Evolutionary conservation across 2,888 invertebrate species (phyloP).

Genomic region (Mesorhabditis spiculigera): DNA sequence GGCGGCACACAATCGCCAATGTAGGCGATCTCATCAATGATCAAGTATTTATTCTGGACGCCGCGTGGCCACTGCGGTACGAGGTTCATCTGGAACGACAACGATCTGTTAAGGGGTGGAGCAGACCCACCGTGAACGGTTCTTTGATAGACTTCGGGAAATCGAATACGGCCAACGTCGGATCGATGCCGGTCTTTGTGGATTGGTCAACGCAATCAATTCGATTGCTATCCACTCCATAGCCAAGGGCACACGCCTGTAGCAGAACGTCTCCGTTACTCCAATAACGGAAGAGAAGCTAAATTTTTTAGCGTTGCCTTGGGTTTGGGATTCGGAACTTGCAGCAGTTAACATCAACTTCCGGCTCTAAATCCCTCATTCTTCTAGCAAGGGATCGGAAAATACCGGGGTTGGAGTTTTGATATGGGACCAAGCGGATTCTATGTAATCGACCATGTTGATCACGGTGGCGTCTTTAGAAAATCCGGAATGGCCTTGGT

Average conservation of each 20-base stretch:
- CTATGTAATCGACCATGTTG: too few relatives aligned
- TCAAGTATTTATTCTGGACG: slow-evolving; percentile 41
- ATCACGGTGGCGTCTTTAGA: too few relatives aligned
- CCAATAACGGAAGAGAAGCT: slow-evolving; percentile 55
- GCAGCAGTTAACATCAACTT: too few relatives aligned
- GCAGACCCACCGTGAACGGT: slow-evolving; percentile 40
- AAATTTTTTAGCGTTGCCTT: slow-evolving; percentile 9
- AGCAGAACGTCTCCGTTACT: slow-evolving; percentile 48
- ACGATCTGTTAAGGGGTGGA: too few relatives aligned
- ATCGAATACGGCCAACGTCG: slow-evolving; percentile 49
- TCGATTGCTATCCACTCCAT: slow-evolving; percentile 27
- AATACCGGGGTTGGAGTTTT: too few relatives aligned
- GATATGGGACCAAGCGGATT: too few relatives aligned
- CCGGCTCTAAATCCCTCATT: too few relatives aligned
- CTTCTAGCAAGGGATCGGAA: too few relatives aligned
- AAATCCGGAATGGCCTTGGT: too few relatives aligned
- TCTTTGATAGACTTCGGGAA: slow-evolving; percentile 40
- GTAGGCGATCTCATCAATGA: slow-evolving; percentile 56
- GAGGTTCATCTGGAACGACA: slow-evolving; percentile 76
- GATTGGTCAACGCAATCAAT: slow-evolving; percentile 34
- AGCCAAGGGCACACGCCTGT: slow-evolving; percentile 54
- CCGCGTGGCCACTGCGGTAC: slow-evolving; percentile 70
- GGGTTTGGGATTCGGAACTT: not conserved
- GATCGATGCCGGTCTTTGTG: slow-evolving; percentile 15
- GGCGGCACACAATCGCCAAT: slow-evolving; percentile 45